Base-by-base conservation (phyloP, 2,113 vertebrate genomes). In the Psephotus haematonotus region DNA sequence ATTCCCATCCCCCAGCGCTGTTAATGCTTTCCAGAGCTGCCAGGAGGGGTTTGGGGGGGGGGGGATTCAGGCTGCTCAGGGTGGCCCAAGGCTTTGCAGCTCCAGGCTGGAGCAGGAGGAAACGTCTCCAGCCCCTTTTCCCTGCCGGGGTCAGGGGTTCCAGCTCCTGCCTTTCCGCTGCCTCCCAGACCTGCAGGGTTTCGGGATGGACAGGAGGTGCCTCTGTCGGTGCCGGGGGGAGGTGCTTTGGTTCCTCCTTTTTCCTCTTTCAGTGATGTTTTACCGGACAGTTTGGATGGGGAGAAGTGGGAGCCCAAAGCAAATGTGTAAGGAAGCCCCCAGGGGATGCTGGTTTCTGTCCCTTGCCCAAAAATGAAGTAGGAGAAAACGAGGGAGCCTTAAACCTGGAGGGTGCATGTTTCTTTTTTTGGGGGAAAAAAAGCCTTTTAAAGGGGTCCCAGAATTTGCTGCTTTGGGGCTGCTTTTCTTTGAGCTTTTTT, bases 11-110 rank as follows among this genome's bases (percentile, higher is more conserved):
- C 78, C 69, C 50, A n/a, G 59, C 35, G 23, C 78, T 13, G 53
- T 89, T 90, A 50, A 85, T 88, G 67, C 82, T 93, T 97, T 87
- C 70, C 85, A 93, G 86, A 95, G 90, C 81, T 93, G 39, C 74
- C 11, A 47, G 46, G 55, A 63, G 57, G 53, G 63, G 47, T 88
- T 63, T 63, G 44, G n/a, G 89, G 63, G 44, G 49, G 39, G 88
- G 71, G 60, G 59, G 35, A 19, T 82, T 90, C 23, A 69, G 67
- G 65, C 67, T 49, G 59, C 64, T 93, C 17, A 27, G 80, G 80
- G 44, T 87, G 86, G 77, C 64, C 82, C 75, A 29, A 5, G 82
- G 39, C 10, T 65, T 96, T 92, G 89, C 69, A 94, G 88, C 94
- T 86, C 88, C 57, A 86, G 76, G 53, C 18, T 23, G 68, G 59